A percentile compares a stretch with the other conserved stretches of the same genome.
Evolutionary conservation across 2,113 vertebrate species (phyloP).

Genomic region (Epinephelus moara): DNA sequence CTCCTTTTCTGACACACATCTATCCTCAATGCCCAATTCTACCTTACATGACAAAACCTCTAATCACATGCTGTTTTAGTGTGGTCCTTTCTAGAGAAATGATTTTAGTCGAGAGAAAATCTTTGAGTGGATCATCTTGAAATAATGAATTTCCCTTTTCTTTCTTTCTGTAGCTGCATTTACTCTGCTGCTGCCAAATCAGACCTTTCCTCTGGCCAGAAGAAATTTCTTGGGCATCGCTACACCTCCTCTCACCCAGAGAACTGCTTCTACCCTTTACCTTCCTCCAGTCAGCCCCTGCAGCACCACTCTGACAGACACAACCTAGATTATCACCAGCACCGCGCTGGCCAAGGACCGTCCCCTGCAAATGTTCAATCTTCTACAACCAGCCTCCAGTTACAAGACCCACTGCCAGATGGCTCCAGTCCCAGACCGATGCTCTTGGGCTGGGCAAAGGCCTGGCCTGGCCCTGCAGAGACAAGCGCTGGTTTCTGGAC

Average conservation of each 20-base stretch:
- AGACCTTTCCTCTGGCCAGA: slow-evolving; percentile 51
- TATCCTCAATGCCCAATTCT: no score
- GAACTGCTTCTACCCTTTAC: slow-evolving; percentile 69
- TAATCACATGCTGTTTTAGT: background rate
- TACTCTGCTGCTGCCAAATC: slow-evolving; percentile 46
- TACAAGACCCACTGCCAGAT: slow-evolving; percentile 1
- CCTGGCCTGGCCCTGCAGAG: slow-evolving; percentile 27
- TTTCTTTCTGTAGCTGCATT: slow-evolving; percentile 20
- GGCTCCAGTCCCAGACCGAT: slow-evolving; percentile 14
- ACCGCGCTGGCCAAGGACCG: background rate
- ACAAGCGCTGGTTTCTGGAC: slow-evolving; percentile 67
- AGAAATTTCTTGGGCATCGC: slow-evolving; percentile 67
- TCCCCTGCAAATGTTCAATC: slow-evolving; percentile 1
- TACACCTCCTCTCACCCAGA: slow-evolving; percentile 78
- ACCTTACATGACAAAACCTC: background rate
- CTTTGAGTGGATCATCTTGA: background rate
- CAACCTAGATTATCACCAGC: slow-evolving; percentile 29
- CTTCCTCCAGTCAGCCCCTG: slow-evolving; percentile 50
- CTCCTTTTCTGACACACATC: background rate
- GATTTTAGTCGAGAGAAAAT: background rate
- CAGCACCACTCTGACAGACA: slow-evolving; percentile 27
- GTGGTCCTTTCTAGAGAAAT: background rate
- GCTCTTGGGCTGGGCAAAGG: slow-evolving; percentile 42
- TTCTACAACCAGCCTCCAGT: slow-evolving; percentile 29
- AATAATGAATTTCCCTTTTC: background rate